Evolutionary conservation across 2,888 invertebrate genomes (phyloP).

Genomic region (Rhagonycha lutea): DNA sequence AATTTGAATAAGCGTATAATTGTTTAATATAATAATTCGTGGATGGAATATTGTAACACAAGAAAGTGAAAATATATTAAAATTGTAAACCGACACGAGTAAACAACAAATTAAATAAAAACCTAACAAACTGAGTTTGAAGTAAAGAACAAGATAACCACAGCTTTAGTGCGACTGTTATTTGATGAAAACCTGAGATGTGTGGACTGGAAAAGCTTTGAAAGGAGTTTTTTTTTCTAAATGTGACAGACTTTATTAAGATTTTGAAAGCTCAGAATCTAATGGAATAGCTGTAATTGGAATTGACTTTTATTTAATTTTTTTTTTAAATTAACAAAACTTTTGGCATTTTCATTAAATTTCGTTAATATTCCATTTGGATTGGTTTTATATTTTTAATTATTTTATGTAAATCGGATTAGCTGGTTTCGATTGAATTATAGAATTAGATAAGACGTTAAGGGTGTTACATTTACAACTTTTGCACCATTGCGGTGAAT

Average conservation of each 20-base stretch:
- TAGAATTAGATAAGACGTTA: slow-evolving; percentile 43
- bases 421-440: slow-evolving; percentile 44
- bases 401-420: slow-evolving; percentile 44
- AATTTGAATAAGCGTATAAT: background rate
- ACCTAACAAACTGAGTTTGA: background rate
- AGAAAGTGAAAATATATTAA: background rate
- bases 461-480: slow-evolving; percentile 48
- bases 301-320: too few relatives aligned
- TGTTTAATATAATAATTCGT: background rate
- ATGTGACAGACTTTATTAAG: background rate
- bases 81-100: background rate
- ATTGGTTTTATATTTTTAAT: slow-evolving; percentile 32
- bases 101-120: background rate
- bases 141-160: background rate
- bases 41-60: background rate
- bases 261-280: background rate
- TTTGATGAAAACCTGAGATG: background rate
- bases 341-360: background rate
- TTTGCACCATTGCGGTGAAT: slow-evolving; percentile 45
- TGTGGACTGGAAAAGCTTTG: background rate
- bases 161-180: background rate
- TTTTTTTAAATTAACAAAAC: too few relatives aligned
- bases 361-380: background rate
- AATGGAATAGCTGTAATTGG: background rate
- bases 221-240: background rate